A percentile compares a stretch with the other conserved stretches of the same genome.
phyloP scores from a whole-genome alignment of 92 coral and sea anemone species.

The Porites cylindrica region DNA sequence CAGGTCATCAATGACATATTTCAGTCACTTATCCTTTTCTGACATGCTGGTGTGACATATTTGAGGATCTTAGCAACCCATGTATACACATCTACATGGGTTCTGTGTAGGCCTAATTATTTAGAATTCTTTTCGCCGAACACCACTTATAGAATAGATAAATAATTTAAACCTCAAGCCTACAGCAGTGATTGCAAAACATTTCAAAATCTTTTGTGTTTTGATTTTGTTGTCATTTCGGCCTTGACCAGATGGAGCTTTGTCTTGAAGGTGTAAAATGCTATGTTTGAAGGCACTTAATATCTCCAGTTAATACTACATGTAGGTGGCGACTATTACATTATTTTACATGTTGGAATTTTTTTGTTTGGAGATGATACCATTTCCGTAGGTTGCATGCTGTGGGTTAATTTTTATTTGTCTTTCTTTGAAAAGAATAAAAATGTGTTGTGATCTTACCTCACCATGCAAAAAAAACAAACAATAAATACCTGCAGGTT shows the following conservation, averaged over 20 bases:
- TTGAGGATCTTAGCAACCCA: conserved; percentile 25
- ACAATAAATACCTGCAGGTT: too few relatives aligned
- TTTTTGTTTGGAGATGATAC: too few relatives aligned
- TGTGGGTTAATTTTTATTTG: too few relatives aligned
- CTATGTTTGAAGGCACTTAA: too few relatives aligned
- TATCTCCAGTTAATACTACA: too few relatives aligned
- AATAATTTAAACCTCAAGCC: not conserved
- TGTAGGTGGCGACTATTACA: too few relatives aligned
- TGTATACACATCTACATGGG: not conserved
- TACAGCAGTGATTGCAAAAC: not conserved
- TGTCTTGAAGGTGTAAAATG: not conserved
- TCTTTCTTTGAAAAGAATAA: too few relatives aligned
- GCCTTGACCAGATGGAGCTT: not conserved
- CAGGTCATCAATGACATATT: not conserved
- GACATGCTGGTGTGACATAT: not conserved
- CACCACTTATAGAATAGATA: conserved; percentile 3
- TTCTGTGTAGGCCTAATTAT: not conserved
- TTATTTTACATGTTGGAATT: too few relatives aligned
- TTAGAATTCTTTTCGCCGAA: not conserved
- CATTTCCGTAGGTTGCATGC: too few relatives aligned
- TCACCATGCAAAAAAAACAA: too few relatives aligned
- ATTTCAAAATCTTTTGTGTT: not conserved
- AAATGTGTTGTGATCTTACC: too few relatives aligned
- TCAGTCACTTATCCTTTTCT: not conserved
- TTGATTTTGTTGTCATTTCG: not conserved